Evolutionary conservation across 1,140 invertebrate genomes (phyloP), one percentile per base, ranked within the genome.

Genomic region (Dufourea novaeangliae): DNA sequence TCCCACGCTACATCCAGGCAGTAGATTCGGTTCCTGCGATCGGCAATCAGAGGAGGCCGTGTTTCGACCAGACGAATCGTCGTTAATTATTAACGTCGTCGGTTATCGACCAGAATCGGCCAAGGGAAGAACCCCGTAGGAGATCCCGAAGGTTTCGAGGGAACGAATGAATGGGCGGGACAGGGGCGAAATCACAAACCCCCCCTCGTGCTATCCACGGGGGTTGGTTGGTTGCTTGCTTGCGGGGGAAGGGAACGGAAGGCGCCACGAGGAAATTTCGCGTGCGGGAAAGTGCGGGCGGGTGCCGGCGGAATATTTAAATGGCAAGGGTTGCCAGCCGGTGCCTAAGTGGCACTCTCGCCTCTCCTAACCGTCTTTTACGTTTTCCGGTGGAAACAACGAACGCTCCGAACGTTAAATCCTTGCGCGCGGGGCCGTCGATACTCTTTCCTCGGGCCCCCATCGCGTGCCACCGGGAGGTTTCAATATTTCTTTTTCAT

Each of bases 331-430:
- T 83, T 78, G 73, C 83, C 82, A 84, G 78, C 82, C 66, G 75
- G 62, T 62, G 70, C 73, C 70, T 84, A 85, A 85, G 83, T 85
- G 83, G 78, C 78, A 85, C 83, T 85, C 83, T 81, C 64, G 74
- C 79, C 83, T 78, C 83, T 85, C 64, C 78, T 85, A 85, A 85
- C 83, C 73, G 73, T 85, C 82, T 80, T 84, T 85, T 85, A 85
- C 78, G 83, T 76, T 84, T 84, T 84, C 82, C 78, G 82, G 68
- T 84, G 75, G 83, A 80, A 85, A 85, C 83, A 85, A 84, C 83
- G 54, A 52, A 54, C 69, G n/a, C n/a, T n/a, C 50, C 46, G 44
- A 52, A 83, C 81, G 61, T 64, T 84, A 67, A 75, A 83, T 66
- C 64, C 77, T n/a, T n/a, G 57, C 74, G 76, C 74, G 75, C 66